Evolutionary conservation across 92 coral and sea anemone genomes (phyloP).

Genomic region (Parazoanthus darwini): DNA sequence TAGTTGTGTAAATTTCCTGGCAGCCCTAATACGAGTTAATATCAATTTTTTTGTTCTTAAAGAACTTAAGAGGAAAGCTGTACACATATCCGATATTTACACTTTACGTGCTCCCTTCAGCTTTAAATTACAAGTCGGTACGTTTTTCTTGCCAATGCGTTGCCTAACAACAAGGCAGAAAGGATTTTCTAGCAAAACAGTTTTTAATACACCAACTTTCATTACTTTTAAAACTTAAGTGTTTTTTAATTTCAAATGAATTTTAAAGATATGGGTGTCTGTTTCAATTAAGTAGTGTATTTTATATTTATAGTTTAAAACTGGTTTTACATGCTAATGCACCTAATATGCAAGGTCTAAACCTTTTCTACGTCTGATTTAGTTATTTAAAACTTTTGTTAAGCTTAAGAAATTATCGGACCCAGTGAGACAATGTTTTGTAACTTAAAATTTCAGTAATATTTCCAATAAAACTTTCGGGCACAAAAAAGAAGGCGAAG

Average conservation of each 20-base stretch:
- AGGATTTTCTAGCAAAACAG: background rate
- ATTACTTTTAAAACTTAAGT: no score
- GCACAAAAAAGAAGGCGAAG: no score
- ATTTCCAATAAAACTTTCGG: no score
- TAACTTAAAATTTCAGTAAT: no score
- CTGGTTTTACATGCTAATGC: background rate
- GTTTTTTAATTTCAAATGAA: background rate
- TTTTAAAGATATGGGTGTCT: background rate
- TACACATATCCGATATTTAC: conserved; percentile 30
- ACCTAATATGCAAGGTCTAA: background rate
- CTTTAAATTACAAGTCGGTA: conserved; percentile 14
- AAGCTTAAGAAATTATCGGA: background rate
- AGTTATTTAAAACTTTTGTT: background rate
- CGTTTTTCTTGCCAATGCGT: conserved; percentile 14
- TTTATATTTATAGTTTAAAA: no score
- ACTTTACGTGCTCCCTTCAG: conserved; percentile 2
- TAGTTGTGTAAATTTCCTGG: conserved; percentile 27
- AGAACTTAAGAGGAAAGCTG: conserved; percentile 41
- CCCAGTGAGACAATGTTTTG: background rate
- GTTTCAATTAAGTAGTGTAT: background rate
- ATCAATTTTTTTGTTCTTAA: conserved; percentile 38
- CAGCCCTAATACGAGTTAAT: conserved; percentile 42
- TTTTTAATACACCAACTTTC: background rate
- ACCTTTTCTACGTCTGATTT: background rate
- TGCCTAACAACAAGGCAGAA: conserved; percentile 26